A percentile compares a stretch with the other conserved stretches of the same genome.
Evolutionary conservation across 2,888 invertebrate species (phyloP).

Genomic region (Thelaira solivaga): DNA sequence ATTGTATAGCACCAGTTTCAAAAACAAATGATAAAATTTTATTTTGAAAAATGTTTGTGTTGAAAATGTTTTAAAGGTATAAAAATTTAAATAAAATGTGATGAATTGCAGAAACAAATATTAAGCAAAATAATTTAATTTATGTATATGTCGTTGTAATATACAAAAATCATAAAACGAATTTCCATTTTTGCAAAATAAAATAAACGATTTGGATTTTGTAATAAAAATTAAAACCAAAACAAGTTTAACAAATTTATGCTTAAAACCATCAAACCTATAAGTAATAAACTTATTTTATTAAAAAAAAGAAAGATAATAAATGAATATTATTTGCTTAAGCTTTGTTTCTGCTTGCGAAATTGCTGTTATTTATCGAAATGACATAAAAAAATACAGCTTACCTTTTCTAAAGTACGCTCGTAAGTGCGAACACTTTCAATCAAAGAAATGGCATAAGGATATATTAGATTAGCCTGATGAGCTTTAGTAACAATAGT

Average conservation of each 20-base stretch:
- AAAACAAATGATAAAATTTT: neutral
- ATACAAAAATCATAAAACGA: too few relatives aligned
- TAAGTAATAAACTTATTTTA: neutral
- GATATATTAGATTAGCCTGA: constrained; percentile 98
- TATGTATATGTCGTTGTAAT: too few relatives aligned
- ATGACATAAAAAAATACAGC: constrained; percentile 52
- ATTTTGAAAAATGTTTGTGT: neutral
- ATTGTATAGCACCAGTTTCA: neutral
- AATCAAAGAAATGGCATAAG: constrained; percentile 98
- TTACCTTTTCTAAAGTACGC: constrained; percentile 96
- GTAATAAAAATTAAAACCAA: too few relatives aligned
- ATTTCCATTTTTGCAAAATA: too few relatives aligned
- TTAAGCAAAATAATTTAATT: constrained; percentile 30
- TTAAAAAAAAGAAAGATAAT: neutral
- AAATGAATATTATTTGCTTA: constrained; percentile 15
- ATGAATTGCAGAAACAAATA: constrained; percentile 31
- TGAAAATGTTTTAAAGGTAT: constrained; percentile 2
- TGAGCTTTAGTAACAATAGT: constrained; percentile 99
- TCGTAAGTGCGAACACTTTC: constrained; percentile 98
- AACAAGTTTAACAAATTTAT: too few relatives aligned
- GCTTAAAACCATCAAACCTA: too few relatives aligned
- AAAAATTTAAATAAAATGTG: constrained; percentile 20
- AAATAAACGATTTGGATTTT: too few relatives aligned
- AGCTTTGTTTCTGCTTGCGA: constrained; percentile 31
- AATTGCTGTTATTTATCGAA: constrained; percentile 3